Evolutionary conservation across 2,113 vertebrate genomes (phyloP).

Genomic region (Lichenostomus cassidix): DNA sequence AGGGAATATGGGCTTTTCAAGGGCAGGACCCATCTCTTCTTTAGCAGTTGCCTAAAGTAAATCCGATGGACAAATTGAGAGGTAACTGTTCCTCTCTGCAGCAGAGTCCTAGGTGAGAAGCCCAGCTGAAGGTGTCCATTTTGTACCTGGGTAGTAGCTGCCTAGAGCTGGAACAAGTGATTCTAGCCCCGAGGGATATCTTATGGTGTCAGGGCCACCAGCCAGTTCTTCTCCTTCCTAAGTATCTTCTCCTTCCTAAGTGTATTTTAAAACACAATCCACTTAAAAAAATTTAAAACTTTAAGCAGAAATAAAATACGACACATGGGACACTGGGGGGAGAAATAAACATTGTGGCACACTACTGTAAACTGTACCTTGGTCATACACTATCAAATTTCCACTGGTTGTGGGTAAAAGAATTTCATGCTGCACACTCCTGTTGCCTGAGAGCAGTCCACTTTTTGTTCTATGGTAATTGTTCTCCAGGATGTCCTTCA

Average conservation of each 20-base stretch:
- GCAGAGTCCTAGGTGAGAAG: not conserved
- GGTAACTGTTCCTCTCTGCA: not conserved
- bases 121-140: not conserved
- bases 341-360: not conserved
- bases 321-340: not conserved
- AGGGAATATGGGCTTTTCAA: not conserved
- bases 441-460: slow-evolving; percentile 36
- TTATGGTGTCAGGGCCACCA: not conserved
- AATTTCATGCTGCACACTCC: not conserved
- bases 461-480: slow-evolving; percentile 71
- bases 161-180: not conserved
- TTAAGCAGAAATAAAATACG: not conserved
- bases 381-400: slow-evolving; percentile 83
- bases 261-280: not conserved
- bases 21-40: not conserved
- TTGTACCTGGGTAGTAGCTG: not conserved
- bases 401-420: slow-evolving; percentile 74
- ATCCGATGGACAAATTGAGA: not conserved
- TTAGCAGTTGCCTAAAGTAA: not conserved
- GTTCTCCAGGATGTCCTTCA: slow-evolving; percentile 78
- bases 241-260: not conserved
- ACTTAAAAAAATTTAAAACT: not conserved
- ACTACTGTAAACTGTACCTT: slow-evolving; percentile 69
- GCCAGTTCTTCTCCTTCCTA: not conserved
- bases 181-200: not conserved